Base-by-base conservation (phyloP, 2,888 invertebrate species). In the Agonopterix heracliana region DNA sequence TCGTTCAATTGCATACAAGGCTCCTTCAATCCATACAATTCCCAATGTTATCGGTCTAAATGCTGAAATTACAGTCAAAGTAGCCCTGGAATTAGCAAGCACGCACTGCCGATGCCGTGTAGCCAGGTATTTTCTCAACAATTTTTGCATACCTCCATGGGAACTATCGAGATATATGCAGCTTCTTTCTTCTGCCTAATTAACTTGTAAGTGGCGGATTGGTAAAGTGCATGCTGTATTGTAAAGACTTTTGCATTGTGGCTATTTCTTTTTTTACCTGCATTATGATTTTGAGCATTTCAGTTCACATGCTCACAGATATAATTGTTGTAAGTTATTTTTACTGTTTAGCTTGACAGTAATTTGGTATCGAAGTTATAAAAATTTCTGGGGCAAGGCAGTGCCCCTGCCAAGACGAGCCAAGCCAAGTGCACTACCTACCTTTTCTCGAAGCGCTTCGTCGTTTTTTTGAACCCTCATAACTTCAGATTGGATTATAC, bases 61-160 rank as follows among this genome's bases (percentile, higher is more conserved):
- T 74, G 83, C 74, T 76, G 75, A 78, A 78, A 83, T 82, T 83
- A 78, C 77, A 57, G 60, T 59, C 65, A 59, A 42, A 34, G 54
- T 63, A 65, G 57, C 50, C 52, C 52, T 57, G 65, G 68, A 71
- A 83, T 84, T 82, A 82, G 74, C 81, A 61, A 64, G 73, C 84
- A 83, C 83, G 78, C 85, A 83, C 74, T 71, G 68, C 71, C 63
- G 64, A 26, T 26, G 26, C 62, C 52, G 54, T 46, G 59, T 60
- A 74, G 78, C 78, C 80, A 3, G 41, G 41, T 41, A 41, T 41
- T 83, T 76, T 83, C 86, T 85, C 79, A 85, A 86, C 84, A 85
- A 84, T 85, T 87, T 87, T 79, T 85, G 86, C 86, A 86, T 86
- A 78, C 85, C 86, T 59, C 66, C 79, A 66, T 86, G 86, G 82